Base-by-base conservation (phyloP, 2,797 vertebrate species). In the Ara ararauna region DNA sequence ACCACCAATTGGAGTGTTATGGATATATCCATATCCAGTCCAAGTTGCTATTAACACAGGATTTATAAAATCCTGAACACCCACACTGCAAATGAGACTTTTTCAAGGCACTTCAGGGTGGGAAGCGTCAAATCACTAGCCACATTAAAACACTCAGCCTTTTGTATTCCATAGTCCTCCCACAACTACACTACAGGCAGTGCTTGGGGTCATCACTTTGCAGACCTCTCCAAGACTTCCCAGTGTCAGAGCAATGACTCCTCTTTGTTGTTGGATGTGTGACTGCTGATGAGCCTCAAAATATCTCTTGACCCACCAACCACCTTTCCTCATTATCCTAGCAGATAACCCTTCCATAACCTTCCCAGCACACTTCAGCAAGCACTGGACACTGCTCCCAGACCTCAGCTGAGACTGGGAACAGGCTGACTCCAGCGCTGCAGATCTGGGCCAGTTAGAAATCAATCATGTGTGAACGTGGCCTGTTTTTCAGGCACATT, bases 261-360 rank as follows among this genome's bases (percentile, higher is more conserved):
- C 29, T 9, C 30, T 62, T 56, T 71, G 44, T 26, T 78, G 16
- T 44, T 72, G 50, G 47, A 66, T 38, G 8, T 44, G n/a, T 73
- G 88, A 45, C 58, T 64, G 23, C 36, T 83, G 65, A 66, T 74
- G 70, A 73, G 58, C 60, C 61, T 87, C 44, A 88, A 76, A 96
- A 92, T 86, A 73, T 38, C 71, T 79, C 68, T 38, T 94, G 90
- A 96, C 93, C 90, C 60, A 88, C 70, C 85, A 75, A 27, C 53
- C 53, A 93, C 77, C 72, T 85, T 64, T 83, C 74, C 61, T 76
- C 51, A 36, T 87, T 89, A 88, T 71, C 82, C 42, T n/a, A 78
- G 79, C 26, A 88, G 89, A 91, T 87, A 92, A 87, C 66, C 78
- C 92, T 87, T 78, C 74, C 44, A 32, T 96, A 89, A 88, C 66